A percentile compares a stretch with the other conserved stretches of the same genome.
These are phyloP conservation scores for Oeneis ivallda DNA, from an alignment of 2,888 invertebrate species.

Conservation along the genomic window DNA sequence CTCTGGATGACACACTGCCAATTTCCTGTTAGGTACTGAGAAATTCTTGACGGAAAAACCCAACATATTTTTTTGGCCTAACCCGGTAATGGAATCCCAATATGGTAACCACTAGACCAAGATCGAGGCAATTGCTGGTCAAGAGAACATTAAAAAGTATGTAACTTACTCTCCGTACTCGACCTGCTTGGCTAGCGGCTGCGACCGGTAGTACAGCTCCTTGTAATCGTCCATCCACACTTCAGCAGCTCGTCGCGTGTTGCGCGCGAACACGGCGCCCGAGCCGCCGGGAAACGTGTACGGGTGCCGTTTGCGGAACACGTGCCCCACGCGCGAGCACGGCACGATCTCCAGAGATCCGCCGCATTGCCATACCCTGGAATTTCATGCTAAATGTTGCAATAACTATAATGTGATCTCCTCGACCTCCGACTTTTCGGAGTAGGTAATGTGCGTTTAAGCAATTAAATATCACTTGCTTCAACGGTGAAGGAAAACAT, in stretches of 20 bases:
- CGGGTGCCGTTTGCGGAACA: slow-evolving; percentile 97
- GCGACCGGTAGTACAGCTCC: slow-evolving; percentile 96
- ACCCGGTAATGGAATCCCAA: too few species aligned
- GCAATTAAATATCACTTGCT: too few species aligned
- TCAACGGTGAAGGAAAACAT: too few species aligned
- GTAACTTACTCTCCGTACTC: slow-evolving; percentile 92
- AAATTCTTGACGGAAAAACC: too few species aligned
- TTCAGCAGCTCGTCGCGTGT: slow-evolving; percentile 97
- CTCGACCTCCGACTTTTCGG: too few species aligned
- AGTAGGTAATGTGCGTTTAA: too few species aligned
- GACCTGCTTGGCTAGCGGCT: slow-evolving; percentile 93
- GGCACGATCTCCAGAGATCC: slow-evolving; percentile 98
- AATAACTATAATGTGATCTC: too few species aligned
- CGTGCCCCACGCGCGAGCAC: slow-evolving; percentile 96
- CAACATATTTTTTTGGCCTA: too few species aligned
- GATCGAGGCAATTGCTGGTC: too few species aligned
- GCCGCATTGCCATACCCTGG: slow-evolving; percentile 98
- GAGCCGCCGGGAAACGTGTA: slow-evolving; percentile 99
- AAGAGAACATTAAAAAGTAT: not conserved
- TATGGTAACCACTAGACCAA: too few species aligned
- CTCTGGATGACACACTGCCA: too few species aligned
- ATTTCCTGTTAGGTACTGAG: too few species aligned
- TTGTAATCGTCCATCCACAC: slow-evolving; percentile 99
- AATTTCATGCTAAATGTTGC: slow-evolving; percentile 30
- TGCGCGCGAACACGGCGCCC: slow-evolving; percentile 97